Conservation (phyloP, 2,797 vertebrate genomes). For the Sylvia borin region DNA sequence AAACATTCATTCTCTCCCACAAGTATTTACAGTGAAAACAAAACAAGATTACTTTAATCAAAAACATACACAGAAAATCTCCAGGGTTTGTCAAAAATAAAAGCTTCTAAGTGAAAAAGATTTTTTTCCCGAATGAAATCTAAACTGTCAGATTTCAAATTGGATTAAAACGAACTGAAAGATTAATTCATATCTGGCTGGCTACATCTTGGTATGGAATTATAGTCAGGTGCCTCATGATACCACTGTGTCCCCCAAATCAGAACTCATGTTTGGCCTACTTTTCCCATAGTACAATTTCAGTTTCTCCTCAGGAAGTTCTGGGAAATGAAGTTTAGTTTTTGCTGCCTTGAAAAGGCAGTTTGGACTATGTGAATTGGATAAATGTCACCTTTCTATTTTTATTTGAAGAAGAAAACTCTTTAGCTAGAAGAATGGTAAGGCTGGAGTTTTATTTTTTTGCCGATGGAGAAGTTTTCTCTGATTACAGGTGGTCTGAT, state of each 20-base stretch:
- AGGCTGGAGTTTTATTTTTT: neutral
- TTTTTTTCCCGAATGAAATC: neutral
- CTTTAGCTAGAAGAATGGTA: neutral
- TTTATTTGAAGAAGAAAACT: neutral
- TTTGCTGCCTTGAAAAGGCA: neutral
- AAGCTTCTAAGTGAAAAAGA: neutral
- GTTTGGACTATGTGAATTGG: neutral
- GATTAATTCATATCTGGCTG: constrained; percentile 11
- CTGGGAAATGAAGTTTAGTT: neutral
- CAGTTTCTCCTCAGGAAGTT: neutral
- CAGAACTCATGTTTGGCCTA: neutral
- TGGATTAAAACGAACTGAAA: constrained; percentile 23
- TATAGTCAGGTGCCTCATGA: neutral
- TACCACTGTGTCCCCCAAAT: neutral
- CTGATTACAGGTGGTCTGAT: neutral
- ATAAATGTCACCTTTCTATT: neutral
- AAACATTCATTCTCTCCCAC: neutral
- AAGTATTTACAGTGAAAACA: constrained; percentile 45
- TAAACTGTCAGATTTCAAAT: constrained; percentile 35
- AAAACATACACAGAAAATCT: constrained; percentile 2
- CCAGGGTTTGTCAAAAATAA: constrained; percentile 1
- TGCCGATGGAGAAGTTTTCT: neutral
- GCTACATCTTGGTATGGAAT: neutral
- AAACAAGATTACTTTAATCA: constrained; percentile 46
- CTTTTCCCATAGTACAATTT: neutral